Evolutionary conservation across 2,797 vertebrate genomes (phyloP).

Genomic region (Sebastolobus alascanus): DNA sequence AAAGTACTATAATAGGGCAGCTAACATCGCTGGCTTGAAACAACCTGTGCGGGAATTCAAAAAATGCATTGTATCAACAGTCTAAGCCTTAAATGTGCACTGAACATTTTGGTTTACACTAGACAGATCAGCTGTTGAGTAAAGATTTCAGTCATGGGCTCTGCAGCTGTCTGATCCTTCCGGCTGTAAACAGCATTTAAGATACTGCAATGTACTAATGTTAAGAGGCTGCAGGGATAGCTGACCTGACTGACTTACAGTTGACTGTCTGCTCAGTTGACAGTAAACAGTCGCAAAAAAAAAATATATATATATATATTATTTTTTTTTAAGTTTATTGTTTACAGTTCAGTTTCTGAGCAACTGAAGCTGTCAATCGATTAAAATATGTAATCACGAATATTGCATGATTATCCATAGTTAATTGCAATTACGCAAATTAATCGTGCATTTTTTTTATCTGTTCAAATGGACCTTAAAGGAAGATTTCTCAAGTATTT

Average conservation of each 20-base stretch:
- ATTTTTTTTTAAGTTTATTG: no score
- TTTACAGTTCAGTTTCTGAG: no score
- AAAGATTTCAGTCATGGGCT: conserved; percentile 46
- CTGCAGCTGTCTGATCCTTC: conserved; percentile 59
- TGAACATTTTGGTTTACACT: conserved; percentile 41
- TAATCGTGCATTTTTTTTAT: no score
- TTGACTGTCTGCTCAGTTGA: neutral
- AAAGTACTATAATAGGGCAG: conserved; percentile 26
- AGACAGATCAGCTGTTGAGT: conserved; percentile 58
- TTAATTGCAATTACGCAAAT: no score
- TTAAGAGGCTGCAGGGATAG: conserved; percentile 7
- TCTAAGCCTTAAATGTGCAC: conserved; percentile 47
- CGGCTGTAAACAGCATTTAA: conserved; percentile 44
- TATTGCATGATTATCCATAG: no score
- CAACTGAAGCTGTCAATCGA: no score
- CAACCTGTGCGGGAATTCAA: conserved; percentile 38
- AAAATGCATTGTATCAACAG: conserved; percentile 52
- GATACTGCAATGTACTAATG: conserved; percentile 10
- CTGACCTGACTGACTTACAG: conserved; percentile 16
- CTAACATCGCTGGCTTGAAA: conserved; percentile 32
- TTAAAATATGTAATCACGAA: no score
- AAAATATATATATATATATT: no score
- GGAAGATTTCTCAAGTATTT: no score
- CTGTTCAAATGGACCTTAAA: no score
- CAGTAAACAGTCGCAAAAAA: no score